Conservation (phyloP, 1,140 invertebrate species). For the Nasonia longicornis region DNA sequence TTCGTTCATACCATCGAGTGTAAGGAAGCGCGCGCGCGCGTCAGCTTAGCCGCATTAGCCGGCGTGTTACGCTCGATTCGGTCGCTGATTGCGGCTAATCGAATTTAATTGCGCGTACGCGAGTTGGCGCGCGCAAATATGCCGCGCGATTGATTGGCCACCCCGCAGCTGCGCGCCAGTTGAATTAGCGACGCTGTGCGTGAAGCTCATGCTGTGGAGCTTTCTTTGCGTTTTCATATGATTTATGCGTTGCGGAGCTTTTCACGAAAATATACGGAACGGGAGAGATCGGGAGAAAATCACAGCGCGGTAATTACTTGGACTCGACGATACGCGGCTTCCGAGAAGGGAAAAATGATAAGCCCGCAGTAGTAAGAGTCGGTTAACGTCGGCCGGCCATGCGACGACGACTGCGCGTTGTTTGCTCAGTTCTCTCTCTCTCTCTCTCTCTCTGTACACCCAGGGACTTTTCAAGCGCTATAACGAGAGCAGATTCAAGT, state of each 20-base stretch:
- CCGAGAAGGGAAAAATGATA: too few relatives aligned
- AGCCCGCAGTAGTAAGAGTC: not conserved
- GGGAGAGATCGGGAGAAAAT: too few relatives aligned
- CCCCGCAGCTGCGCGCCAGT: not conserved
- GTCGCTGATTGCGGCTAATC: slow-evolving; percentile 25
- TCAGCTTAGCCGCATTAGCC: slow-evolving; percentile 3
- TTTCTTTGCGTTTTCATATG: too few relatives aligned
- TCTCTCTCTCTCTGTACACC: not conserved
- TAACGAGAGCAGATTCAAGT: too few relatives aligned
- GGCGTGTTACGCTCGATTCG: slow-evolving; percentile 32
- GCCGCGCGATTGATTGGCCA: slow-evolving; percentile 13
- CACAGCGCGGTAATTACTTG: too few relatives aligned
- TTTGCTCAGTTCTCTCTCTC: not conserved
- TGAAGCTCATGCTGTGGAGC: too few relatives aligned
- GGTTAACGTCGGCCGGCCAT: not conserved
- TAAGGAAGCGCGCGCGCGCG: not conserved
- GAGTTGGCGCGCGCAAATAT: slow-evolving; percentile 20
- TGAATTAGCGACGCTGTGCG: too few relatives aligned
- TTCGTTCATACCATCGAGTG: too few relatives aligned
- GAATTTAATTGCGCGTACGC: slow-evolving; percentile 29
- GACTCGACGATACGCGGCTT: too few relatives aligned
- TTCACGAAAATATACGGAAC: too few relatives aligned
- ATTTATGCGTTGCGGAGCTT: too few relatives aligned
- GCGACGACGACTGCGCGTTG: not conserved
- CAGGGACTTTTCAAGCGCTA: not conserved